Percentiles rank a stretch among this genome's conserved stretches.
phyloP scores from a whole-genome alignment of 2,797 vertebrate species.

The Manis pentadactyla region DNA sequence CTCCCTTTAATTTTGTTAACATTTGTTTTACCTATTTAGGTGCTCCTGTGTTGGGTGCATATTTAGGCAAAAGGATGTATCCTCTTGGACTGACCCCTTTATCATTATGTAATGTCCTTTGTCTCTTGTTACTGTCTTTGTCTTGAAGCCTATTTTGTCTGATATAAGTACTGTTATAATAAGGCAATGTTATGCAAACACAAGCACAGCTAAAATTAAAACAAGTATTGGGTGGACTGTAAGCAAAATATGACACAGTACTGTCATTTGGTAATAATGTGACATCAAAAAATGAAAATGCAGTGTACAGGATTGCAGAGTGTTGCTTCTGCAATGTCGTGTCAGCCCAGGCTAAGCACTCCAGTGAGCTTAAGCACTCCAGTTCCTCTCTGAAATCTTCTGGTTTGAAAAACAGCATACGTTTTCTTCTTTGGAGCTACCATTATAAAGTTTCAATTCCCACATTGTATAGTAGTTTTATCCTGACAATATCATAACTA shows the following conservation, averaged over 20 bases:
- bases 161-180: too few species aligned
- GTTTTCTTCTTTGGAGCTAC: neutral
- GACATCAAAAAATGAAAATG: neutral
- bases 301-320: neutral
- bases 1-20: too few species aligned
- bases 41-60: too few species aligned
- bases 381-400: neutral
- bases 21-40: too few species aligned
- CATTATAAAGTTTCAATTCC: neutral
- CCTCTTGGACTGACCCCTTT: too few species aligned
- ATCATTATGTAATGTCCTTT: too few species aligned
- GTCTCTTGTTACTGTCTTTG: too few species aligned
- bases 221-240: neutral
- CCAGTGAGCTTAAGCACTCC: neutral
- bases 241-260: neutral
- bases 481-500: too few species aligned
- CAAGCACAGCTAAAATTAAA: neutral
- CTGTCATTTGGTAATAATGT: neutral
- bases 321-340: neutral
- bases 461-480: neutral
- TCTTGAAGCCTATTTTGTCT: too few species aligned
- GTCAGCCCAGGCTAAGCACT: neutral
- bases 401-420: neutral
- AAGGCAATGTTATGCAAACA: neutral
- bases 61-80: too few species aligned